Evolutionary conservation across 1,140 invertebrate species (phyloP).

Genomic region (Spodoptera litura): DNA sequence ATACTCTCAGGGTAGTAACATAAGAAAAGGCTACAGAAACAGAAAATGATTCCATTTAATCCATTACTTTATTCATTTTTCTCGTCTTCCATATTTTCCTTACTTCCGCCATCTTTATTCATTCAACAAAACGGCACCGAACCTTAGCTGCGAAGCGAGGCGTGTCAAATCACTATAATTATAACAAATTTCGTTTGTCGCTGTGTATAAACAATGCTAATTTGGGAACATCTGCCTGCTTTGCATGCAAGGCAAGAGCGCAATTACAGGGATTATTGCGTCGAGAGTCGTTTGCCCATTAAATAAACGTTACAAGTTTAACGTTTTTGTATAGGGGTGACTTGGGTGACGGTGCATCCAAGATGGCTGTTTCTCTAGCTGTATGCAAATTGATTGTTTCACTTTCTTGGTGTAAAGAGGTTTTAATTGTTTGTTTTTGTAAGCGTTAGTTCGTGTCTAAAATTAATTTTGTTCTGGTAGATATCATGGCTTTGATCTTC

Average conservation of each 20-base stretch:
- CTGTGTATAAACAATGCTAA: slow-evolving; percentile 59
- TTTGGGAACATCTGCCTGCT: slow-evolving; percentile 64
- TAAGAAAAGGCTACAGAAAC: too few relatives aligned
- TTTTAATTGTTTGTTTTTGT: slow-evolving; percentile 35
- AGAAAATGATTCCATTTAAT: background rate
- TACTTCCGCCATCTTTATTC: slow-evolving; percentile 40
- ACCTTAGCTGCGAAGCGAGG: slow-evolving; percentile 1
- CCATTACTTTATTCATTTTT: background rate
- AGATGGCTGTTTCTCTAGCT: slow-evolving; percentile 7
- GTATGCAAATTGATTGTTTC: slow-evolving; percentile 43
- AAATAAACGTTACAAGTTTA: slow-evolving; percentile 73
- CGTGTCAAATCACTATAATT: slow-evolving; percentile 56
- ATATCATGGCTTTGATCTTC: too few relatives aligned
- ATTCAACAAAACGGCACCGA: slow-evolving; percentile 12
- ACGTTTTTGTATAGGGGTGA: slow-evolving; percentile 60
- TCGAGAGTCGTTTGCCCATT: slow-evolving; percentile 67
- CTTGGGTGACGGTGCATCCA: slow-evolving; percentile 36
- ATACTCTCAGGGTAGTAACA: too few relatives aligned
- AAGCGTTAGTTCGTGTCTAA: background rate
- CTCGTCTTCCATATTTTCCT: background rate
- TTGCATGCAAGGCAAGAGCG: slow-evolving; percentile 62
- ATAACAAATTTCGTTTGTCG: slow-evolving; percentile 54
- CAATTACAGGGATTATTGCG: slow-evolving; percentile 76
- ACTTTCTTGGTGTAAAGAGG: slow-evolving; percentile 26
- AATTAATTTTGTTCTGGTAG: too few relatives aligned